Base-by-base conservation (phyloP, 2,888 invertebrate species). In the Dynastes maya region DNA sequence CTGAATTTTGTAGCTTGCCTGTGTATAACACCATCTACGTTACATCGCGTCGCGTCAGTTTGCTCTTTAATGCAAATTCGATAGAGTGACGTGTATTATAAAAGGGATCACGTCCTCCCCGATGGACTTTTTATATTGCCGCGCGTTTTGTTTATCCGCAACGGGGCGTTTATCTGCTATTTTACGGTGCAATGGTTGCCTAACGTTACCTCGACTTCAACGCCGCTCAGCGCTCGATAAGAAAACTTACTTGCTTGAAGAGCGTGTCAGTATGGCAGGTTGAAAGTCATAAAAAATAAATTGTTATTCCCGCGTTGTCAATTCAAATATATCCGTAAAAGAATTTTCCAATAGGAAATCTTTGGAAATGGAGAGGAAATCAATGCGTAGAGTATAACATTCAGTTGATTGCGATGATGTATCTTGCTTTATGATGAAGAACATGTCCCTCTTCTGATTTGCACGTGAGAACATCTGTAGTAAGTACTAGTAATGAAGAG, bases 271-370 rank as follows among this genome's bases (percentile, higher is more conserved):
- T 11, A 4, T 29, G 63, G 63, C 63, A 27, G 32, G 29, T 11
- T 63, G 29, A 63, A 63, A 63, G 63, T 27, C 29, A 63, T 63
- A 63, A 63, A 63, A 29, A 63, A 63, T 63, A 63, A 63, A 63
- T 63, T 32, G 29, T 32, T 32, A 63, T 11, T 63, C 63, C 32
- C 63, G 32, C 11, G 63, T 32, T 29, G 32, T 63, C 63, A 63
- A 63, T 32, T 11, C 32, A 8, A 32, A 32, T 29, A 29, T 32
- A 27, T 63, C 63, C n/a, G 32, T 63, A 63, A 29, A 22, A 63
- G 63, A 63, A 32, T 63, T 63, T 63, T 32, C 27, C 22, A 22
- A 11, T 45, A 45, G 9, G 45, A 6, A 2, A 11, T 45, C 45
- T 45, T 45, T 9, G 11, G 9, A 37, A 45, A 11, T 11, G 6